Evolutionary conservation across 2,888 invertebrate species (phyloP).

Genomic region (Fissipunctia ypsillon): DNA sequence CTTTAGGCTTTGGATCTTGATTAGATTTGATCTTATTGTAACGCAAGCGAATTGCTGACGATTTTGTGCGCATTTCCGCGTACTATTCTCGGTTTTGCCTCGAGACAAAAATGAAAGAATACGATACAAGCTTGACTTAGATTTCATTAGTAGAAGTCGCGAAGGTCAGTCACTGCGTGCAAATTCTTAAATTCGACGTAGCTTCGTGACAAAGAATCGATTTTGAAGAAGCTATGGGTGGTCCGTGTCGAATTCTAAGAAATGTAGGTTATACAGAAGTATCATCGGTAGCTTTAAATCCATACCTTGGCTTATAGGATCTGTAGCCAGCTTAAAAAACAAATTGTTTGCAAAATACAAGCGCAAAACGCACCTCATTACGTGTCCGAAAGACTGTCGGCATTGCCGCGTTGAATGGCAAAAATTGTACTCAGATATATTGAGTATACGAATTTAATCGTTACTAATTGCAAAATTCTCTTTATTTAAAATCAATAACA

Average conservation of each 20-base stretch:
- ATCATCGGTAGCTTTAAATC: neutral
- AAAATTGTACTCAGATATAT: neutral
- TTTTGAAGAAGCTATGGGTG: constrained; percentile 29
- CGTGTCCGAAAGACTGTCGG: neutral
- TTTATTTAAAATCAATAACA: constrained; percentile 22
- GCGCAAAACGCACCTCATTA: neutral
- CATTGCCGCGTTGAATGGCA: neutral
- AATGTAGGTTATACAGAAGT: neutral
- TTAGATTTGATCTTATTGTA: no score
- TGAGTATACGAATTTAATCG: neutral
- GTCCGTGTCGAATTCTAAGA: neutral
- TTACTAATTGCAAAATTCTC: constrained; percentile 22
- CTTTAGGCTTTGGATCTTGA: neutral
- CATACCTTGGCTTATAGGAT: no score
- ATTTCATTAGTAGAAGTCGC: neutral
- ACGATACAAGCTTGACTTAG: neutral
- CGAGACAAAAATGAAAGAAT: constrained; percentile 23
- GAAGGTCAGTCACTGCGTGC: constrained; percentile 1
- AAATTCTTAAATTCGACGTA: constrained; percentile 19
- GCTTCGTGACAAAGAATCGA: constrained; percentile 15
- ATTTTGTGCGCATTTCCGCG: neutral
- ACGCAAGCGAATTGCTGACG: neutral
- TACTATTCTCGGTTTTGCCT: neutral
- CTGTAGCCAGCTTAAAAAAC: neutral
- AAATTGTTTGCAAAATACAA: neutral